Evolutionary conservation across 2,888 invertebrate species (phyloP).

Genomic region (Erebia palarica): DNA sequence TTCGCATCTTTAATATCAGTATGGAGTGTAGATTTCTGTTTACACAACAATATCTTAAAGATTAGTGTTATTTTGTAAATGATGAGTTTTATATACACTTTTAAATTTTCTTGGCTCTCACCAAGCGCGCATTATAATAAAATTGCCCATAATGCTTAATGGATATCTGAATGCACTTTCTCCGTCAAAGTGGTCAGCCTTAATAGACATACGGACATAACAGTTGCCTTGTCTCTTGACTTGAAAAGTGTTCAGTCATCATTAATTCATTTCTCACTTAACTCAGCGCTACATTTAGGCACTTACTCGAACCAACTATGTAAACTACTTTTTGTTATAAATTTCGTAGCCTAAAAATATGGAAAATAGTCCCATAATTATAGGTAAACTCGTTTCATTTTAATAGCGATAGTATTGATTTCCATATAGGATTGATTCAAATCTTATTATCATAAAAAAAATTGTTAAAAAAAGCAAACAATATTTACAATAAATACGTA

Average conservation of each 20-base stretch:
- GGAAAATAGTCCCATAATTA: no score
- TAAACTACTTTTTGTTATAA: conserved; percentile 1
- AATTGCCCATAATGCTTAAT: conserved; percentile 35
- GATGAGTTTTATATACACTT: neutral
- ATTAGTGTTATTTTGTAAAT: neutral
- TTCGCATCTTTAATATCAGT: no score
- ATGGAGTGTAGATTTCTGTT: no score
- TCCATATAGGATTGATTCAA: no score
- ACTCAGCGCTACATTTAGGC: neutral
- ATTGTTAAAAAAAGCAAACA: no score
- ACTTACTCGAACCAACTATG: neutral
- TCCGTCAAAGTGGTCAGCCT: conserved; percentile 39
- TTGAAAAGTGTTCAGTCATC: conserved; percentile 31
- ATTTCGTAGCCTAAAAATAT: no score
- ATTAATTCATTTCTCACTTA: conserved; percentile 27
- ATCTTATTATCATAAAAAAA: no score
- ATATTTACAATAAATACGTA: no score
- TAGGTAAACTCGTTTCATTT: no score
- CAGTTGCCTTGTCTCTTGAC: conserved; percentile 33
- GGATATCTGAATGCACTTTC: conserved; percentile 39
- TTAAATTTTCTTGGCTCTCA: neutral
- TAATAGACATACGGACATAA: conserved; percentile 40
- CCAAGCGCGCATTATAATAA: conserved; percentile 5
- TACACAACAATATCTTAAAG: no score
- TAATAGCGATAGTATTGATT: no score